These are phyloP conservation scores for Sinohyriopsis cumingii DNA, from an alignment of 2,888 invertebrate species.

Conservation along the genomic window DNA sequence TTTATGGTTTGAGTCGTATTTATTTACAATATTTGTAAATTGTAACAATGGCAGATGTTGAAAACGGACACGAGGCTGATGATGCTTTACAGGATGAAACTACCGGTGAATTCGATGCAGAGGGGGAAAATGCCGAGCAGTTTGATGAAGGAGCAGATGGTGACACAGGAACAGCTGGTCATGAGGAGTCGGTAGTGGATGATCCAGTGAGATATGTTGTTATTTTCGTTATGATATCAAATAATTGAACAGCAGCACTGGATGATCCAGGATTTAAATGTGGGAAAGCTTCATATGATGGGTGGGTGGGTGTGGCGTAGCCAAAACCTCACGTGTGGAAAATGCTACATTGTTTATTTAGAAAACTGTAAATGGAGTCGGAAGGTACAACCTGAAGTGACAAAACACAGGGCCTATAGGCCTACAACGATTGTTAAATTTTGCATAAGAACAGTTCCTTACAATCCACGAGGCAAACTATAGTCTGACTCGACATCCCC, in stretches of 20 bases:
- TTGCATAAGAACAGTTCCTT: too few species aligned
- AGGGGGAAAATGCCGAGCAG: conserved; percentile 28
- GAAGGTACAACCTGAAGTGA: too few species aligned
- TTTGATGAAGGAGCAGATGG: conserved; percentile 36
- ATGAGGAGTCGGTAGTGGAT: conserved; percentile 47
- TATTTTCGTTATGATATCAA: neutral
- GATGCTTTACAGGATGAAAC: conserved; percentile 27
- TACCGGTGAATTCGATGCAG: conserved; percentile 41
- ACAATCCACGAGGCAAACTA: too few species aligned
- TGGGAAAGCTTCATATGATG: too few species aligned
- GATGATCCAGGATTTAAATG: too few species aligned
- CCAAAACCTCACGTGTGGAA: too few species aligned
- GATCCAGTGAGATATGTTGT: conserved; percentile 49
- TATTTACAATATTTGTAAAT: neutral
- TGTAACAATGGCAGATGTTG: conserved; percentile 30
- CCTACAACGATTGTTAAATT: too few species aligned
- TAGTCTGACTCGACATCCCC: too few species aligned
- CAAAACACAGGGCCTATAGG: too few species aligned
- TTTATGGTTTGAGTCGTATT: neutral
- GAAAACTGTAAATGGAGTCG: too few species aligned
- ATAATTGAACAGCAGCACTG: neutral
- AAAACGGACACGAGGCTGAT: conserved; percentile 38
- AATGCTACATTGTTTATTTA: too few species aligned
- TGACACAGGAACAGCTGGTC: conserved; percentile 34
- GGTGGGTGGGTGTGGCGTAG: too few species aligned